A percentile compares a stretch with the other conserved stretches of the same genome.
Evolutionary conservation across 2,113 vertebrate genomes (phyloP).

Genomic region (Neotoma lepida): DNA sequence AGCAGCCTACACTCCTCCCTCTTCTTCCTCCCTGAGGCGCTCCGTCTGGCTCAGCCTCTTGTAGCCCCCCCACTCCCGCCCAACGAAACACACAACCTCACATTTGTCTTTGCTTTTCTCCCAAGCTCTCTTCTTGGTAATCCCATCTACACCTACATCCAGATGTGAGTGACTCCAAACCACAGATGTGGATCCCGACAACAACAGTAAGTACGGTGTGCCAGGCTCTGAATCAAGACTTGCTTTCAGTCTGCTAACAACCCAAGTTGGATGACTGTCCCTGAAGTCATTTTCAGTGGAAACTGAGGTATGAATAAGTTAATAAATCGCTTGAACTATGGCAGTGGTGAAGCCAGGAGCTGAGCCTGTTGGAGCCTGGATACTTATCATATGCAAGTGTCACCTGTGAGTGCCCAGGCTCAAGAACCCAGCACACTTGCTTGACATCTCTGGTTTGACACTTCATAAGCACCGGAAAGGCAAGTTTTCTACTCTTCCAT

Average conservation of each 20-base stretch:
- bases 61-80: rapidly evolving
- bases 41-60: not conserved
- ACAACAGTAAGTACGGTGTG: not conserved
- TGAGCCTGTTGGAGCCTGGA: not conserved
- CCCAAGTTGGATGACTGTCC: not conserved
- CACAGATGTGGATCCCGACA: not conserved
- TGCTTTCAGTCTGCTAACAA: not conserved
- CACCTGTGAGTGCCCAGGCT: not conserved
- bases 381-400: not conserved
- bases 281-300: not conserved
- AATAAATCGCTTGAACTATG: not conserved
- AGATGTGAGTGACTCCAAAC: not conserved
- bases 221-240: not conserved
- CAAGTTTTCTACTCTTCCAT: not conserved
- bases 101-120: not conserved
- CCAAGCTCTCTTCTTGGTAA: not conserved
- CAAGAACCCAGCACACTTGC: not conserved
- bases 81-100: not conserved
- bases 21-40: not conserved
- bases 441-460: not conserved
- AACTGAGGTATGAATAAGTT: not conserved
- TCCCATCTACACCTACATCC: not conserved
- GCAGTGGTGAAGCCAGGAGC: not conserved
- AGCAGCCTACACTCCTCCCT: no score
- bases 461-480: not conserved